Evolutionary conservation across 2,888 invertebrate species (phyloP), one percentile per base, ranked within the genome.

Genomic region (Scelioninae gen. 2): DNA sequence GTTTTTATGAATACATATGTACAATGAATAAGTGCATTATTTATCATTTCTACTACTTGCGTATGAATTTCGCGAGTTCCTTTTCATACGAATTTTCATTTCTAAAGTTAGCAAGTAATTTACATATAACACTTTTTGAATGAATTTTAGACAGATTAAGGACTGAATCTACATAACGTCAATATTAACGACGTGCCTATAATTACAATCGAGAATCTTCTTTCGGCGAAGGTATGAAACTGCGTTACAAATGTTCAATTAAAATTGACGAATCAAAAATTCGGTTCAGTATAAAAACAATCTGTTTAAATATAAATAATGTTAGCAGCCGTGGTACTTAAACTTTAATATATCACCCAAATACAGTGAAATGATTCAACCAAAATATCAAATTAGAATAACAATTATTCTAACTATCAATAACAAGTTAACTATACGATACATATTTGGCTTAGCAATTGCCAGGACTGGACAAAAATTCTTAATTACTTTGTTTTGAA

Each of bases 101-200:
- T 64, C 65, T 72, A 65, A 60, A 16, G 52, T 57, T 70, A 19
- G 45, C 53, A 61, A 53, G 53, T 61, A 53, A 65, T 72, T 39
- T 65, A 72, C 60, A 72, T 72, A 31, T 65, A 72, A 72, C 71
- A 72, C 71, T 72, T 72, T 53, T 72, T 64, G 71, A 72, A 71
- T 71, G 43, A 63, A 64, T 63, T 71, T 71, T 58, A 71, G 70
- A 71, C 63, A 71, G 70, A 64, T 58, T 45, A 58, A 71, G 45
- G 63, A 71, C 43, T 71, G 57, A 64, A 71, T 71, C 70, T 71
- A 71, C 63, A 52, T 37, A 58, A 71, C 50, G 70, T 71, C 64
- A 57, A 58, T 64, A 64, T 63, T 64, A 71, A 64, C 50, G 70
- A 71, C 70, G 58, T 58, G 33, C 22, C 41, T 70, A 63, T 55